Evolutionary conservation across 2,888 invertebrate genomes (phyloP).

Genomic region (Pemphredon lugubris): DNA sequence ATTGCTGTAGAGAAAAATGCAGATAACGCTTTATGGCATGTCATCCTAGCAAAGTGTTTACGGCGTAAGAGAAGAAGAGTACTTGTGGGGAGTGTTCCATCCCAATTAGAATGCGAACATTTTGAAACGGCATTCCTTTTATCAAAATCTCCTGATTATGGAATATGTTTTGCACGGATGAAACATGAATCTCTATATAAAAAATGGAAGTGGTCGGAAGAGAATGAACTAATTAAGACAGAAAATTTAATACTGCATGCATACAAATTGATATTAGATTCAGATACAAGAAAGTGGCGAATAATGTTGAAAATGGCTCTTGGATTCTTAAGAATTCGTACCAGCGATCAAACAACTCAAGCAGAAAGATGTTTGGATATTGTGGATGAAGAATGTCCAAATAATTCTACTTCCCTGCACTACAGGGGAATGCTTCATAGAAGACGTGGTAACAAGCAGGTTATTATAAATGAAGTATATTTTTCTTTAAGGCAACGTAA

Average conservation of each 20-base stretch:
- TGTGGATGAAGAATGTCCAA: not conserved
- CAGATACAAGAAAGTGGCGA: not conserved
- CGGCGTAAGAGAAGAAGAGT: conserved; percentile 19
- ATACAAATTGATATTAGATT: conserved; percentile 9
- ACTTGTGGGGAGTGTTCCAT: not conserved
- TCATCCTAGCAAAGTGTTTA: conserved; percentile 27
- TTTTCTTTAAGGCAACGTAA: too few species aligned
- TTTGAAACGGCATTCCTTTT: conserved; percentile 19
- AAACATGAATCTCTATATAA: not conserved
- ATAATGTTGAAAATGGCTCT: conserved; percentile 21
- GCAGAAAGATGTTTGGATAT: conserved; percentile 21
- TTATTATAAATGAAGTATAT: too few species aligned
- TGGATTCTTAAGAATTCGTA: conserved; percentile 2
- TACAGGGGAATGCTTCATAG: conserved; percentile 17
- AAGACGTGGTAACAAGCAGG: conserved; percentile 7
- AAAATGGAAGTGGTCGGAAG: not conserved
- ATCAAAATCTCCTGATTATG: conserved; percentile 17
- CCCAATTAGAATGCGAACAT: not conserved
- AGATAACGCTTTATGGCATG: conserved; percentile 34
- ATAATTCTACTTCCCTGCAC: conserved; percentile 12
- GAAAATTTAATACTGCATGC: not conserved
- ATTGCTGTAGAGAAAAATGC: conserved; percentile 24
- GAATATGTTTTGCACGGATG: conserved; percentile 29
- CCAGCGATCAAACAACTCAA: not conserved
- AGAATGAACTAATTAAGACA: not conserved